Conservation (phyloP, 2,797 vertebrate species). For the Spea hammondii region DNA sequence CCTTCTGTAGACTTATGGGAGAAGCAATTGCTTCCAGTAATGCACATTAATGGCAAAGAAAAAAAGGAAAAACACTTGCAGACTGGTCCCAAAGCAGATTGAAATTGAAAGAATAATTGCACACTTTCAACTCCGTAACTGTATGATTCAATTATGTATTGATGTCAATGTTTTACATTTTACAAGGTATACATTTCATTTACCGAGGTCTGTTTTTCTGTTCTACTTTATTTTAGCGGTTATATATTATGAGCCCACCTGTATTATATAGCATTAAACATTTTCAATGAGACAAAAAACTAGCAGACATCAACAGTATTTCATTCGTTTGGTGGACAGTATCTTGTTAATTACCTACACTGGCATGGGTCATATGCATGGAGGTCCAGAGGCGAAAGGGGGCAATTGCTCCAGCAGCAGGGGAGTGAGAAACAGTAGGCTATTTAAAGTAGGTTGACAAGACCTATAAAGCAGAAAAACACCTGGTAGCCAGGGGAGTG, state of each 20-base stretch:
- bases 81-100: constrained; percentile 56
- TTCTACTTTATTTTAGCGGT: constrained; percentile 22
- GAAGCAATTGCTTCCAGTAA: constrained; percentile 60
- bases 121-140: constrained; percentile 54
- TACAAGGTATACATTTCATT: constrained; percentile 44
- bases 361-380: constrained; percentile 1
- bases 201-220: constrained; percentile 18
- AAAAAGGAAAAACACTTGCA: constrained; percentile 54
- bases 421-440: no score
- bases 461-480: no score
- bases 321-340: constrained; percentile 1
- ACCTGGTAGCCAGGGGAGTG: no score
- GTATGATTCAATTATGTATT: constrained; percentile 48
- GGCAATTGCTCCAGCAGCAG: no score
- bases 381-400: no score
- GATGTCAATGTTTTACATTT: constrained; percentile 50
- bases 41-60: constrained; percentile 57
- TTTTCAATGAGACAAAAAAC: constrained; percentile 8
- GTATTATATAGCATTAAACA: constrained; percentile 7
- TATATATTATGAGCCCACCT: constrained; percentile 20
- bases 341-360: constrained; percentile 26
- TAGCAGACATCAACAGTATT: constrained; percentile 2
- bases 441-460: no score
- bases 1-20: constrained; percentile 58
- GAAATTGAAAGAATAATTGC: constrained; percentile 59